Evolutionary conservation across 2,113 vertebrate genomes (phyloP).

Genomic region (Stercorarius parasiticus): DNA sequence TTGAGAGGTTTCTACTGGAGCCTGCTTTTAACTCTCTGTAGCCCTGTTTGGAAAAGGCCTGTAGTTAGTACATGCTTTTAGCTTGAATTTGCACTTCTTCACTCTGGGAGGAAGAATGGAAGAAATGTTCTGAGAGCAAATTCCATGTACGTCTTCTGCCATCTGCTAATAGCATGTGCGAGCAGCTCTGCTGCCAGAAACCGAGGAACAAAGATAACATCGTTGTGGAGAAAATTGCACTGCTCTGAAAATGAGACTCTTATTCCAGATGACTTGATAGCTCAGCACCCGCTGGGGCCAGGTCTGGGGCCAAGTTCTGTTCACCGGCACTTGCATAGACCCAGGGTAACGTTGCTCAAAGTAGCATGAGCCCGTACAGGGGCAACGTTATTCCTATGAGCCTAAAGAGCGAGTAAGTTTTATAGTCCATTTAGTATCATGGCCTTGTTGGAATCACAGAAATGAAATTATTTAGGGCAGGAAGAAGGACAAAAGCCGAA

Average conservation of each 20-base stretch:
- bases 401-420: neutral
- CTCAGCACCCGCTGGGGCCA: neutral
- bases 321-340: neutral
- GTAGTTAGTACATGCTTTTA: neutral
- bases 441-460: neutral
- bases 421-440: neutral
- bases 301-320: neutral
- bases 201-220: constrained; percentile 67
- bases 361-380: neutral
- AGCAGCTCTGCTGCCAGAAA: constrained; percentile 68
- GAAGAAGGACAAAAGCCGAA: neutral
- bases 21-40: neutral
- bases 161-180: constrained; percentile 73
- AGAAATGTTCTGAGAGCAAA: constrained; percentile 69
- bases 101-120: constrained; percentile 45
- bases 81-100: constrained; percentile 31
- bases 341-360: neutral
- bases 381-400: neutral
- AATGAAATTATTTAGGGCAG: neutral
- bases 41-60: neutral
- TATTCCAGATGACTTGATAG: neutral
- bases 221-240: constrained; percentile 23
- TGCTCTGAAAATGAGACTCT: neutral
- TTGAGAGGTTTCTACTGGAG: neutral
- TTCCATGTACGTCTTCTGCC: constrained; percentile 59